Conservation (phyloP, 2,797 vertebrate genomes). For the Acrocephalus scirpaceus region DNA sequence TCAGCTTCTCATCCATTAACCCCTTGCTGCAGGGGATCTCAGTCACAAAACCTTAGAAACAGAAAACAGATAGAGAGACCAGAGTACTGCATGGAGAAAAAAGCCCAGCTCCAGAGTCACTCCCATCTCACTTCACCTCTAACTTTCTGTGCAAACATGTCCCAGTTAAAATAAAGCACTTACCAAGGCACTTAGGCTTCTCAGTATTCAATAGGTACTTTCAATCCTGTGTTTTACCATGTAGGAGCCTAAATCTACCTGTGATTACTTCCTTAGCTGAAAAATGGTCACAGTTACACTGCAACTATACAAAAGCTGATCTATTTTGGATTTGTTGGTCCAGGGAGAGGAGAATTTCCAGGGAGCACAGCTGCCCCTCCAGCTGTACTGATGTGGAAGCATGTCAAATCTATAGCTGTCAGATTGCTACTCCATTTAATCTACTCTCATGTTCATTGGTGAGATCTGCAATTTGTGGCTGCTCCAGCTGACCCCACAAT, state of each 20-base stretch:
- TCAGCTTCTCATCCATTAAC: conserved; percentile 49
- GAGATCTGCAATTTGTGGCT: background rate
- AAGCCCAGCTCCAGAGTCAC: background rate
- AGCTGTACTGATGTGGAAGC: background rate
- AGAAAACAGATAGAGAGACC: background rate
- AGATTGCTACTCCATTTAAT: background rate
- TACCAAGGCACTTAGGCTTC: background rate
- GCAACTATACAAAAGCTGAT: background rate
- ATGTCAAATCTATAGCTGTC: background rate
- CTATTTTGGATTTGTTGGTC: background rate
- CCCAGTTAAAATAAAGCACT: background rate
- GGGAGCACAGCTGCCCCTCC: background rate
- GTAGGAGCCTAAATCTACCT: background rate
- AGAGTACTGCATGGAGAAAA: background rate
- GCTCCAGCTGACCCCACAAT: background rate
- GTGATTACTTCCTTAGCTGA: background rate
- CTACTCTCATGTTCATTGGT: background rate
- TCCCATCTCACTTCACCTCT: background rate
- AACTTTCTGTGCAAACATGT: background rate
- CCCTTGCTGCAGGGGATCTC: conserved; percentile 15
- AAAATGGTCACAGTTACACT: background rate
- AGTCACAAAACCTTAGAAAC: background rate
- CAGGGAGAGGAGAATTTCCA: background rate
- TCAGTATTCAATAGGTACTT: background rate
- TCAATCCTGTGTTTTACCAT: background rate